A percentile compares a stretch with the other conserved stretches of the same genome.
These are phyloP conservation scores for Laodelphax striatellus DNA, from an alignment of 1,140 invertebrate species.

Conservation along the genomic window DNA sequence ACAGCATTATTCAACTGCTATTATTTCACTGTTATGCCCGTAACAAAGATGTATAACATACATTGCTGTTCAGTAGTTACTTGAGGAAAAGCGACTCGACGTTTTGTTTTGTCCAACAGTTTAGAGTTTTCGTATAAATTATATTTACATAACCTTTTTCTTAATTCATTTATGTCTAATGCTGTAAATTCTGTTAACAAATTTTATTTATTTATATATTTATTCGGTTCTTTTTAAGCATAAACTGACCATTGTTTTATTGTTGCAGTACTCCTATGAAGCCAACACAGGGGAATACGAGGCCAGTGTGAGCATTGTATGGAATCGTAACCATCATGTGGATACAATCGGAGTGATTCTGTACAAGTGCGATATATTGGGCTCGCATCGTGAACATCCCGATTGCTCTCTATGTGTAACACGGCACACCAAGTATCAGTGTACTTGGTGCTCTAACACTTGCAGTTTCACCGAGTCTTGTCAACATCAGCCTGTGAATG, in stretches of 20 bases:
- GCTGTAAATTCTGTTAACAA: no score
- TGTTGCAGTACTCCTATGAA: conserved; percentile 71
- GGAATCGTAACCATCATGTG: conserved; percentile 86
- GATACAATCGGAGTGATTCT: conserved; percentile 80
- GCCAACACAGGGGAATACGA: conserved; percentile 72
- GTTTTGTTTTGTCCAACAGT: no score
- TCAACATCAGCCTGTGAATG: conserved; percentile 52
- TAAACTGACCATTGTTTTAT: background rate
- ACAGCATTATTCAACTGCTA: no score
- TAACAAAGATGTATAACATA: no score
- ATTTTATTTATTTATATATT: no score
- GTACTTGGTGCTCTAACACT: conserved; percentile 81
- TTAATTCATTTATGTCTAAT: no score
- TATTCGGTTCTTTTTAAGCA: no score
- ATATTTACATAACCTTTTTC: no score
- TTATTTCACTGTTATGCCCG: no score
- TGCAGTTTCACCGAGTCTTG: conserved; percentile 80
- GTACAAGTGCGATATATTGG: conserved; percentile 90
- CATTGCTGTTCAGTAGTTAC: no score
- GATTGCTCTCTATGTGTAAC: conserved; percentile 92
- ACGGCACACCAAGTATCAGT: conserved; percentile 73
- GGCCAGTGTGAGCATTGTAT: conserved; percentile 78
- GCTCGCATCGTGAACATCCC: conserved; percentile 79
- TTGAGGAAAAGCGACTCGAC: no score
- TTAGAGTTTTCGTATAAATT: no score